These are phyloP conservation scores for Apeira syringaria DNA, from an alignment of 2,888 invertebrate species.

Conservation along the genomic window DNA sequence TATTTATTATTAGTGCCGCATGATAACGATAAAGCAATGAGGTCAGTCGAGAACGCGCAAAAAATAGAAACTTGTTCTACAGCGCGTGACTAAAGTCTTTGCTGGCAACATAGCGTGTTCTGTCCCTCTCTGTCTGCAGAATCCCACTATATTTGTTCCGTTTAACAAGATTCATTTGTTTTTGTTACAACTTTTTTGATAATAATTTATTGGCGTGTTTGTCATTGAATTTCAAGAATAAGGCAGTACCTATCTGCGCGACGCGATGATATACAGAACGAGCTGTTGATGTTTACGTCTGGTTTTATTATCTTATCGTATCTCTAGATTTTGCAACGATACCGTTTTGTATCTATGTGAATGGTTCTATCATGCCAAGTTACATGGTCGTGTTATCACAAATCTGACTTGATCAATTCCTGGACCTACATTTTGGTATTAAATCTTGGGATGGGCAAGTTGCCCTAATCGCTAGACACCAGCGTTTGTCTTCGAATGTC, in stretches of 20 bases:
- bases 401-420: no score
- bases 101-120: conserved; percentile 72
- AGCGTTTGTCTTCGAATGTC: no score
- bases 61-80: conserved; percentile 78
- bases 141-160: conserved; percentile 43
- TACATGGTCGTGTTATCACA: no score
- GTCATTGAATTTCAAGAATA: conserved; percentile 69
- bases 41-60: conserved; percentile 77
- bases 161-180: conserved; percentile 56
- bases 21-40: conserved; percentile 81
- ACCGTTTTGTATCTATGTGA: no score
- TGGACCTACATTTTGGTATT: no score
- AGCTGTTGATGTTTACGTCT: conserved; percentile 34
- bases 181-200: conserved; percentile 68
- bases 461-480: no score
- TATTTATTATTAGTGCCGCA: conserved; percentile 71
- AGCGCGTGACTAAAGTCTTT: conserved; percentile 78
- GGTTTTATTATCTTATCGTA: not conserved
- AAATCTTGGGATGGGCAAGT: no score
- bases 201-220: conserved; percentile 57
- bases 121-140: conserved; percentile 54
- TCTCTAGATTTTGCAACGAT: no score
- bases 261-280: conserved; percentile 63
- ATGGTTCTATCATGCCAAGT: no score
- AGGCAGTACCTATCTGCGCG: no score